Percentiles rank a stretch among this genome's conserved stretches.
phyloP scores from a whole-genome alignment of 2,888 invertebrate species.

The Nemotelus pantherinus region DNA sequence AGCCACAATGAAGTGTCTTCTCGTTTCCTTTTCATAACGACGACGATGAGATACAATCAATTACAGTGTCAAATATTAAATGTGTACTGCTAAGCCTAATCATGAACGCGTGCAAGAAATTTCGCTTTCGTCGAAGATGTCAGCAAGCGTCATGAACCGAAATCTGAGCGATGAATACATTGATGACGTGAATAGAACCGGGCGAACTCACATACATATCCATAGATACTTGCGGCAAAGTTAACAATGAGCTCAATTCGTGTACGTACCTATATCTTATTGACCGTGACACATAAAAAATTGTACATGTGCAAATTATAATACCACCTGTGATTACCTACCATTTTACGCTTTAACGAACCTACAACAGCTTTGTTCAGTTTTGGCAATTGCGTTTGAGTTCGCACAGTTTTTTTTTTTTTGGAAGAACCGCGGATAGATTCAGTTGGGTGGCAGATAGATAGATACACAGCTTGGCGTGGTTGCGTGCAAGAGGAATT shows the following conservation, averaged over 20 bases:
- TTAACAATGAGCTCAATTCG: conserved; percentile 3
- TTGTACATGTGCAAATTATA: conserved; percentile 28
- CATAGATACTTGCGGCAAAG: too few species aligned
- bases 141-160: neutral
- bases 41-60: too few species aligned
- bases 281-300: conserved; percentile 42
- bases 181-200: too few species aligned
- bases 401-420: neutral
- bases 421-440: neutral
- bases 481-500: conserved; percentile 16
- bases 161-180: too few species aligned
- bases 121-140: conserved; percentile 14
- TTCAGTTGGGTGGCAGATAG: neutral
- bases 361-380: too few species aligned
- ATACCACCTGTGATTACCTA: conserved; percentile 36
- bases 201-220: too few species aligned
- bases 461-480: neutral
- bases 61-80: too few species aligned
- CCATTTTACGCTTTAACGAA: conserved; percentile 23
- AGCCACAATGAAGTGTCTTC: neutral
- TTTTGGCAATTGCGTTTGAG: neutral
- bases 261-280: conserved; percentile 31
- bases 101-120: neutral
- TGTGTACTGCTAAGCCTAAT: too few species aligned
- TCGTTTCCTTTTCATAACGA: too few species aligned